Evolutionary conservation across 2,797 vertebrate species (phyloP).

Genomic region (Kryptolebias ocellatus): DNA sequence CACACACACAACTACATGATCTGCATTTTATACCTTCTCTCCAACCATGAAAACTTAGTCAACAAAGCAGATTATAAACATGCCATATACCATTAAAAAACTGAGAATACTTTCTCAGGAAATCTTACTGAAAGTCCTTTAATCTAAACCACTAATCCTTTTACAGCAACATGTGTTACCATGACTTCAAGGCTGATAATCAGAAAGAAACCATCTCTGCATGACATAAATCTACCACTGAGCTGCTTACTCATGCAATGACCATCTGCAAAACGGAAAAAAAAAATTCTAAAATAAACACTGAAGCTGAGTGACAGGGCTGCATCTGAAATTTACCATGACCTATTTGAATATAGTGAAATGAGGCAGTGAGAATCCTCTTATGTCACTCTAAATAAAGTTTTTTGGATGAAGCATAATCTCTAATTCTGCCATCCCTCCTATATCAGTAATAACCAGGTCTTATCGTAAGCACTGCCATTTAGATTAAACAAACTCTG

Average conservation of each 20-base stretch:
- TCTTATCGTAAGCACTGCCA: constrained; percentile 74
- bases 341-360: constrained; percentile 56
- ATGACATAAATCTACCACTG: constrained; percentile 53
- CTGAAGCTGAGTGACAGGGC: constrained; percentile 17
- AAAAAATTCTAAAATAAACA: constrained; percentile 5
- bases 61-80: neutral
- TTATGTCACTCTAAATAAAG: constrained; percentile 80
- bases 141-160: constrained; percentile 29
- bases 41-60: neutral
- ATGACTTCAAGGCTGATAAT: constrained; percentile 45
- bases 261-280: constrained; percentile 11
- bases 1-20: no score
- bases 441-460: constrained; percentile 76
- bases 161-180: constrained; percentile 21
- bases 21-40: neutral
- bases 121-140: constrained; percentile 24
- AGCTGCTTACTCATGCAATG: constrained; percentile 60
- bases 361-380: constrained; percentile 71
- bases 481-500: constrained; percentile 81
- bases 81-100: neutral
- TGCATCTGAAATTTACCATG: constrained; percentile 43
- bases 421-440: constrained; percentile 72
- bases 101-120: neutral
- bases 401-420: constrained; percentile 81
- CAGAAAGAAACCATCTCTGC: constrained; percentile 35